Conservation (phyloP, 2,113 vertebrate genomes). For the Corythornis cristatus region DNA sequence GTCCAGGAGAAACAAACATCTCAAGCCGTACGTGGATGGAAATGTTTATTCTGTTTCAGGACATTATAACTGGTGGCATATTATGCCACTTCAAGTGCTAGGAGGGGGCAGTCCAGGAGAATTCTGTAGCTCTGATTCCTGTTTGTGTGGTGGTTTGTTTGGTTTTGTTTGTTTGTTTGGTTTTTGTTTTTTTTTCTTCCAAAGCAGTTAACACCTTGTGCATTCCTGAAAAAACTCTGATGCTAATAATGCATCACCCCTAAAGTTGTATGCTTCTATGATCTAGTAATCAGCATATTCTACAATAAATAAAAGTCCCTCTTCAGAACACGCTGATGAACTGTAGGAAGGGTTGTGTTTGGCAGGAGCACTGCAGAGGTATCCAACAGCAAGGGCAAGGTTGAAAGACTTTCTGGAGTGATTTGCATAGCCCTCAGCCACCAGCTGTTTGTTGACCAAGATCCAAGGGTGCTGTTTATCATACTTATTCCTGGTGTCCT, state of each 20-base stretch:
- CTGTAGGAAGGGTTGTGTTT: neutral
- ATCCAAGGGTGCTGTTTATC: neutral
- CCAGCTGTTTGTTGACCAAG: neutral
- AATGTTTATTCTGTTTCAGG: constrained; percentile 25
- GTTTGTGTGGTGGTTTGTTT: no score
- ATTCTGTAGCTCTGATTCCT: neutral
- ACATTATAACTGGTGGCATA: neutral
- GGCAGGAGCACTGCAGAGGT: neutral
- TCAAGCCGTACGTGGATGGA: neutral
- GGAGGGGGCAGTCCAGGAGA: neutral
- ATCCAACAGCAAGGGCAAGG: neutral
- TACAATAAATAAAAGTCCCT: neutral
- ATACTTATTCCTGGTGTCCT: neutral
- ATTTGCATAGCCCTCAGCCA: neutral
- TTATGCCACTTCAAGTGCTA: neutral
- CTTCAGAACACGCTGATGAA: neutral
- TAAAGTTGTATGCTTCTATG: no score
- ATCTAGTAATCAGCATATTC: neutral
- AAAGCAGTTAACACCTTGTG: neutral
- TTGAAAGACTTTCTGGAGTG: neutral
- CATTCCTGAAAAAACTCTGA: neutral
- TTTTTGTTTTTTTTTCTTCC: neutral
- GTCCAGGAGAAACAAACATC: constrained; percentile 20
- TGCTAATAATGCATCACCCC: neutral
- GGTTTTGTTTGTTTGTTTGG: no score